phyloP scores from a whole-genome alignment of 2,888 invertebrate species.

The Drosophila aldrichi region DNA sequence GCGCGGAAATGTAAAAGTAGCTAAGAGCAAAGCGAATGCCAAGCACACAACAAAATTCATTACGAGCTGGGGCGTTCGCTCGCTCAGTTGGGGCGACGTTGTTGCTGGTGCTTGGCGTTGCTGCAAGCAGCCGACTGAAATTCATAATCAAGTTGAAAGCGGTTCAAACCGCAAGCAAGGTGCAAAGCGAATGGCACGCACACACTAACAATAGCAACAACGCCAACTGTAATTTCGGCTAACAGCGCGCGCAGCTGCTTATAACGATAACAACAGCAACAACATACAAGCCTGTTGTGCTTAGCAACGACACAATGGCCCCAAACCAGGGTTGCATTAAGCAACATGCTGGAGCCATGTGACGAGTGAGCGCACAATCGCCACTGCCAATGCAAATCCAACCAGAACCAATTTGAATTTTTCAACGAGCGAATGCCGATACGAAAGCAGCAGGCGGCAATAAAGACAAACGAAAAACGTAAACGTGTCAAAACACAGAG shows the following conservation, averaged over 20 bases:
- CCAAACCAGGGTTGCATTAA: constrained; percentile 2
- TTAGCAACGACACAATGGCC: constrained; percentile 30
- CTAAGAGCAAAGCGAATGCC: constrained; percentile 30
- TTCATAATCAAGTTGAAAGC: constrained; percentile 73
- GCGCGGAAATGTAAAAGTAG: constrained; percentile 46
- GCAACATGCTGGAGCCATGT: constrained; percentile 37
- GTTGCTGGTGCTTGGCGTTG: constrained; percentile 10
- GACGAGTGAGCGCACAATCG: constrained; percentile 31
- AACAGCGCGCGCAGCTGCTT: constrained; percentile 27
- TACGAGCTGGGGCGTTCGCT: constrained; percentile 25
- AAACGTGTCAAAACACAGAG: constrained; percentile 69
- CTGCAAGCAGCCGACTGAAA: constrained; percentile 42
- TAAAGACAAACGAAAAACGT: constrained; percentile 39
- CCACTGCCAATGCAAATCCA: constrained; percentile 34
- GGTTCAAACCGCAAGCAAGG: constrained; percentile 66
- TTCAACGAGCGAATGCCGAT: constrained; percentile 43
- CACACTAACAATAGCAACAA: constrained; percentile 10
- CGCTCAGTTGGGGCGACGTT: constrained; percentile 1
- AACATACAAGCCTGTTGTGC: constrained; percentile 29
- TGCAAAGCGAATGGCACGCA: constrained; percentile 34
- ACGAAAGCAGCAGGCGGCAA: constrained; percentile 27
- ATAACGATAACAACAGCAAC: constrained; percentile 11
- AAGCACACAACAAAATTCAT: constrained; percentile 27
- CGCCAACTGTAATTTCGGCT: constrained; percentile 48
- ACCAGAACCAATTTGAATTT: constrained; percentile 38